Evolutionary conservation across 2,113 vertebrate species (phyloP).

Genomic region (Pachypanchax playfairii): DNA sequence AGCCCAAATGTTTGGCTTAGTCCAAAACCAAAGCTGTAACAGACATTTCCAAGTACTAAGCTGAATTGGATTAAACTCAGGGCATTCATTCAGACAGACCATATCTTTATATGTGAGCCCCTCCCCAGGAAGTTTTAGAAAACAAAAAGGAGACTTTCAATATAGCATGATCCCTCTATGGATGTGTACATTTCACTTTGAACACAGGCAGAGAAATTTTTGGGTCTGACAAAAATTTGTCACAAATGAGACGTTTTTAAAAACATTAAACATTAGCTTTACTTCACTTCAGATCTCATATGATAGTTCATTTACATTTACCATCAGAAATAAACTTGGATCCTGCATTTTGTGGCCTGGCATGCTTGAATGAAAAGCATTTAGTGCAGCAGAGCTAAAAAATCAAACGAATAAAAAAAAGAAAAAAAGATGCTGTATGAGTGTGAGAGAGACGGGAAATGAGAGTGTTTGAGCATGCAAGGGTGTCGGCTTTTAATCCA

Average conservation of each 20-base stretch:
- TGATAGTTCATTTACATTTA: slow-evolving; percentile 57
- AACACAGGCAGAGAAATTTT: slow-evolving; percentile 34
- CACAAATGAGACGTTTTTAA: slow-evolving; percentile 17
- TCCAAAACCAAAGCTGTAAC: slow-evolving; percentile 20
- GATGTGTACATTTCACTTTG: slow-evolving; percentile 59
- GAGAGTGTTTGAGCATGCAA: slow-evolving; percentile 42
- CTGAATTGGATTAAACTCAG: slow-evolving; percentile 28
- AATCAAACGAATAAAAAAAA: slow-evolving; percentile 49
- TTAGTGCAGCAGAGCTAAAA: slow-evolving; percentile 55
- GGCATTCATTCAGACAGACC: slow-evolving; percentile 66
- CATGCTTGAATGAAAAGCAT: slow-evolving; percentile 80
- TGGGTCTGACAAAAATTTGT: slow-evolving; percentile 15
- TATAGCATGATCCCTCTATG: slow-evolving; percentile 70
- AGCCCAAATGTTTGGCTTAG: slow-evolving; percentile 62
- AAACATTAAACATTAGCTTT: slow-evolving; percentile 28
- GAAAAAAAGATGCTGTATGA: slow-evolving; percentile 21
- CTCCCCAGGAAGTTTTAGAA: slow-evolving; percentile 55
- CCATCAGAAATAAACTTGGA: slow-evolving; percentile 48
- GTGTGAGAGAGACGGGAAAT: slow-evolving; percentile 2
- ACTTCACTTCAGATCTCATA: slow-evolving; percentile 20
- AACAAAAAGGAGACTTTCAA: slow-evolving; percentile 41
- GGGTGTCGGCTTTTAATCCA: slow-evolving; percentile 46
- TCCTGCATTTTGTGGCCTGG: slow-evolving; percentile 81
- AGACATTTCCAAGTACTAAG: too few relatives aligned
- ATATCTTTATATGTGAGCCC: slow-evolving; percentile 65